Conservation (phyloP, 2,797 vertebrate species). For the Characodon lateralis region DNA sequence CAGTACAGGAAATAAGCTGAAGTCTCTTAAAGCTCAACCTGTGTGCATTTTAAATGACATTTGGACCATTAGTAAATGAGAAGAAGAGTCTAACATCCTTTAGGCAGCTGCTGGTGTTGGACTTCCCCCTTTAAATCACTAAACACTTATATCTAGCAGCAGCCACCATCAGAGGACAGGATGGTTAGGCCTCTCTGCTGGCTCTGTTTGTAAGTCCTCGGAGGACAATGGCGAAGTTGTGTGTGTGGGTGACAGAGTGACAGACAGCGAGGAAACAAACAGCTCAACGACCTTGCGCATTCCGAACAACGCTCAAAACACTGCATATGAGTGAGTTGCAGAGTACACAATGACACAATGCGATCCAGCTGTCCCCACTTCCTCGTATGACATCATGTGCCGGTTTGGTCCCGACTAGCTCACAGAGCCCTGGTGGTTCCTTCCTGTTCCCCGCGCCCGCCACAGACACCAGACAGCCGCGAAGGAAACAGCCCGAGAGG, state of each 20-base stretch:
- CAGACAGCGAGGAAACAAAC: constrained; percentile 46
- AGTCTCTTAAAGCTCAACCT: too few species aligned
- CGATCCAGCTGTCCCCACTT: constrained; percentile 68
- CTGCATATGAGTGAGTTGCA: constrained; percentile 34
- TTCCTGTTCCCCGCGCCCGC: constrained; percentile 71
- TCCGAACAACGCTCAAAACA: constrained; percentile 36
- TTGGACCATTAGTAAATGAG: constrained; percentile 19
- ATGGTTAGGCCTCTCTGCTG: constrained; percentile 38
- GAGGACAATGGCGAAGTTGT: constrained; percentile 40
- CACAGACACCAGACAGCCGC: constrained; percentile 49
- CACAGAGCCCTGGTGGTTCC: constrained; percentile 51
- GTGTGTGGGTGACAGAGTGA: constrained; percentile 3
- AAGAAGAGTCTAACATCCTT: constrained; percentile 1
- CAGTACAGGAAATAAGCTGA: too few species aligned
- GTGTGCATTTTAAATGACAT: neutral
- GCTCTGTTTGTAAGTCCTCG: constrained; percentile 30
- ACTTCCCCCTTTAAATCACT: constrained; percentile 30
- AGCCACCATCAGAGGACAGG: constrained; percentile 15
- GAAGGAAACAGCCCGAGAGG: constrained; percentile 69
- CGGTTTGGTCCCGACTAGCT: constrained; percentile 53
- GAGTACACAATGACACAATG: constrained; percentile 73
- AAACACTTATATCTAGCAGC: constrained; percentile 5
- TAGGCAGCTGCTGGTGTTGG: neutral
- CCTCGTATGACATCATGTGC: constrained; percentile 80
- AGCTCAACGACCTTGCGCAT: constrained; percentile 43